These are phyloP conservation scores for Syndactyla subalaris DNA, from an alignment of 2,797 vertebrate genomes.

Conservation along the genomic window DNA sequence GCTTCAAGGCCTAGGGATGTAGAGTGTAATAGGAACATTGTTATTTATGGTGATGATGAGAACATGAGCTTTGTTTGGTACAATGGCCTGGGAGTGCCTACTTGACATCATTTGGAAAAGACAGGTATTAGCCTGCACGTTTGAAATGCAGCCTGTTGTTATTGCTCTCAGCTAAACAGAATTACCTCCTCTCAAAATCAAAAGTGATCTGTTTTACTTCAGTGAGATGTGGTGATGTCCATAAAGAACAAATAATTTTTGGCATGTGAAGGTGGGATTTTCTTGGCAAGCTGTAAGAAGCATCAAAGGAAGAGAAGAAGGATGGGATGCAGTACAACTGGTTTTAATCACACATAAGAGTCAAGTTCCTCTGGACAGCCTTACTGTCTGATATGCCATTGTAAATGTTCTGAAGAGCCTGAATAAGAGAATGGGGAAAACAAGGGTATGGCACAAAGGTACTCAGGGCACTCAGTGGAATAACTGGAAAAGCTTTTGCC, in stretches of 20 bases:
- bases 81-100: not conserved
- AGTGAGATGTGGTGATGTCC: not conserved
- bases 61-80: not conserved
- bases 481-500: not conserved
- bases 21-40: not conserved
- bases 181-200: constrained; percentile 36
- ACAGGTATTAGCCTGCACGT: not conserved
- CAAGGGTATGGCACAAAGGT: not conserved
- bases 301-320: constrained; percentile 70
- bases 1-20: not conserved
- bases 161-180: constrained; percentile 39
- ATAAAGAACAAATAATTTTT: constrained; percentile 39
- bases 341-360: constrained; percentile 70
- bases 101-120: not conserved
- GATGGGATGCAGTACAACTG: constrained; percentile 70
- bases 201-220: constrained; percentile 29
- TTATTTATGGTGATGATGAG: not conserved
- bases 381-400: constrained; percentile 5
- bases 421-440: constrained; percentile 36
- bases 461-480: not conserved
- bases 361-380: constrained; percentile 56
- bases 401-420: not conserved
- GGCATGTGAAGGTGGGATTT: constrained; percentile 64
- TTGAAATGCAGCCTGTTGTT: constrained; percentile 20
- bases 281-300: constrained; percentile 55